A percentile compares a stretch with the other conserved stretches of the same genome.
phyloP scores from a whole-genome alignment of 2,113 vertebrate genomes.

The Labeo rohita region DNA sequence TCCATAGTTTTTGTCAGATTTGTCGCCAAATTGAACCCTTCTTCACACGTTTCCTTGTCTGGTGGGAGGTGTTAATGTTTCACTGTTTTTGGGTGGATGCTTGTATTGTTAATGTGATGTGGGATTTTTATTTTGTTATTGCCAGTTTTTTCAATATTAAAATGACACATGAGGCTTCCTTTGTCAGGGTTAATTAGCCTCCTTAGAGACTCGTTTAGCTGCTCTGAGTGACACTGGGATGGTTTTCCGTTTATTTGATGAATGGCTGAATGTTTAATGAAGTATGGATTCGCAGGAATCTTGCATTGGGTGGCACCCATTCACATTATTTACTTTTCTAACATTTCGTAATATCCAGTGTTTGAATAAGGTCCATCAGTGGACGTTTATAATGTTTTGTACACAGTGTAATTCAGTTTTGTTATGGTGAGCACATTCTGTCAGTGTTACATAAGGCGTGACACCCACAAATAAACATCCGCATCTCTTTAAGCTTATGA shows the following conservation, averaged over 20 bases:
- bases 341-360: background rate
- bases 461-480: background rate
- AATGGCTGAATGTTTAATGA: constrained; percentile 19
- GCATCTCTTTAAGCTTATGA: background rate
- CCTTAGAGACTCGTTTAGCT: background rate
- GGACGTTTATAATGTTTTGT: background rate
- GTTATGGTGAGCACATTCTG: background rate
- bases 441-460: background rate
- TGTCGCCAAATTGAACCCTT: constrained; percentile 37
- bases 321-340: background rate
- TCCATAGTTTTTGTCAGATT: constrained; percentile 59
- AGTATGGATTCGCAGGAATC: background rate
- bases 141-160: background rate
- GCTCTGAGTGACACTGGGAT: constrained; percentile 14
- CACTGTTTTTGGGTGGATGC: background rate
- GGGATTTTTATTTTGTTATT: background rate
- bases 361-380: background rate
- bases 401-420: background rate
- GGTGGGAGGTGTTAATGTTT: constrained; percentile 13
- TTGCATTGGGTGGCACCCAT: background rate
- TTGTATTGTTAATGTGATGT: background rate
- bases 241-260: constrained; percentile 20
- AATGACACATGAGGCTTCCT: background rate
- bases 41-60: constrained; percentile 24
- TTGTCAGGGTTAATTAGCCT: constrained; percentile 29